Evolutionary conservation across 2,888 invertebrate genomes (phyloP), one percentile per base, ranked within the genome.

Genomic region (Ferrisia virgata): DNA sequence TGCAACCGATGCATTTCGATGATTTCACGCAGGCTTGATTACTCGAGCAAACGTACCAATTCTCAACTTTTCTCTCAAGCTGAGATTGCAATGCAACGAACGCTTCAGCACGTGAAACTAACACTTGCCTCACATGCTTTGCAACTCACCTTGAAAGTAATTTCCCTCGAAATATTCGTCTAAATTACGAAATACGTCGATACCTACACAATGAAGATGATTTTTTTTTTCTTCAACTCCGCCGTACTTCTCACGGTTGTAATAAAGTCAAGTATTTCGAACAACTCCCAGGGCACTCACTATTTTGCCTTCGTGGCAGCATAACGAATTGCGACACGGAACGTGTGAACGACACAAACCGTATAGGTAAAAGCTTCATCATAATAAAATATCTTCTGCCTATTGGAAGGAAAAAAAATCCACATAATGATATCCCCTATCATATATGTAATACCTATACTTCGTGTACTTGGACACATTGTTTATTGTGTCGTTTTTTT

Each of bases 291-390:
- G 43, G 28, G 79, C 79, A 43, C 40, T 25, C 22, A 43, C 79
- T 9, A 79, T 36, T 36, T 79, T 36, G 79, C 33, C 15, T 79
- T 79, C 79, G 79, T 79, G 79, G 43, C 28, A 79, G 40, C 79
- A 79, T 39, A 79, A 79, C 79, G 79, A 79, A 79, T 79, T 79
- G 40, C 79, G 43, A 79, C 79, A 79, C 79, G 43, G 79, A 79
- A 79, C 79, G 79, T 79, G 79, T 79, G 79, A 79, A 79, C 43
- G 43, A 39, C 79, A 79, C 72, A 72, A 72, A 72, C 72, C 4
- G 15, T 33, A 72, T 64, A 64, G 22, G 72, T 64, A 64, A 64
- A 64, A 72, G 72, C 33, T 72, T 18, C 9, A 72, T 72, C 72
- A 33, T 72, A 25, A 72, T 72, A 72, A 72, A n/a, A 33, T 72